phyloP scores from a whole-genome alignment of 2,888 invertebrate genomes.

The Rambutsinella grinnellia region DNA sequence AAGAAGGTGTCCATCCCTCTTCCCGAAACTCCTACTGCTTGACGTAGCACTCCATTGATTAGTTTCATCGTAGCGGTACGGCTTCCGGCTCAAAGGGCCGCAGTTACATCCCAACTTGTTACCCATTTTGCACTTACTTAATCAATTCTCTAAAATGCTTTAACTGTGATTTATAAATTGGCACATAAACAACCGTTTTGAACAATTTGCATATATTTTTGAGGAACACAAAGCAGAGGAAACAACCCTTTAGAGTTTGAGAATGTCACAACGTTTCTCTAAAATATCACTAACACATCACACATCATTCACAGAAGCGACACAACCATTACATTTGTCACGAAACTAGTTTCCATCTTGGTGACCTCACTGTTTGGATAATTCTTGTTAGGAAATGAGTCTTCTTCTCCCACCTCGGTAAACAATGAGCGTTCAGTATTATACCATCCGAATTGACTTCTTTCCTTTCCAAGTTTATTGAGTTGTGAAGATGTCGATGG shows the following conservation, averaged over 20 bases:
- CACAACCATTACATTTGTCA: slow-evolving; percentile 50
- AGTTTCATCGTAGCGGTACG: slow-evolving; percentile 90
- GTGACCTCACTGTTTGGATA: too few species aligned
- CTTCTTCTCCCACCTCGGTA: too few species aligned
- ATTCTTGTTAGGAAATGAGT: too few species aligned
- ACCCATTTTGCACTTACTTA: too few species aligned
- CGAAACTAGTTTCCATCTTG: slow-evolving; percentile 38
- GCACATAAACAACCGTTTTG: too few species aligned
- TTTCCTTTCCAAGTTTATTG: slow-evolving; percentile 17
- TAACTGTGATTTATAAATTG: slow-evolving; percentile 4
- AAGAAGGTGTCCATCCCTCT: slow-evolving; percentile 88
- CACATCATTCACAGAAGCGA: slow-evolving; percentile 32
- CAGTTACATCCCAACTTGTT: slow-evolving; percentile 98
- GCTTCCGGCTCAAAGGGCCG: slow-evolving; percentile 95
- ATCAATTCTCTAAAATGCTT: too few species aligned
- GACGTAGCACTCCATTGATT: slow-evolving; percentile 80
- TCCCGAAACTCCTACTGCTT: slow-evolving; percentile 79
- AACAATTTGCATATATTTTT: too few species aligned
- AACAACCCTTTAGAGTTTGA: too few species aligned
- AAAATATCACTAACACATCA: not conserved
- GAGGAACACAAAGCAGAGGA: too few species aligned
- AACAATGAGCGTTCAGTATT: too few species aligned
- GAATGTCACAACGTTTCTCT: too few species aligned
- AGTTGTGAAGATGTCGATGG: not conserved
- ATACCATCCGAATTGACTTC: slow-evolving; percentile 43